A percentile compares a stretch with the other conserved stretches of the same genome.
Evolutionary conservation across 2,113 vertebrate genomes (phyloP).

Genomic region (Cyprinodon brontotheroides): DNA sequence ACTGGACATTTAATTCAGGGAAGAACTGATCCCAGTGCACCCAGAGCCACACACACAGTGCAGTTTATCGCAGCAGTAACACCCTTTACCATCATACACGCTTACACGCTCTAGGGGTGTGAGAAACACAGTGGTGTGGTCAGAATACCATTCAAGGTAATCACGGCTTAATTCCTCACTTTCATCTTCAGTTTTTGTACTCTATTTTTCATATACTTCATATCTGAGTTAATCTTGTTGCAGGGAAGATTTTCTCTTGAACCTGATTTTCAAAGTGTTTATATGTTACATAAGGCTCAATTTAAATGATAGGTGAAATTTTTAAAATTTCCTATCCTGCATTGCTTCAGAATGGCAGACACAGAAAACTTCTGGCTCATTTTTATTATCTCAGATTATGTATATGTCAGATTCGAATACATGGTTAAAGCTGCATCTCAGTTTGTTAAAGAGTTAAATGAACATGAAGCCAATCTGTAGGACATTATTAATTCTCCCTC

Average conservation of each 20-base stretch:
- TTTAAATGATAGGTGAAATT: background rate
- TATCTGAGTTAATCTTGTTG: background rate
- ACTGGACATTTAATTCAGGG: background rate
- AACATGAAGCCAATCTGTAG: too few relatives aligned
- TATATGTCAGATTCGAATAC: background rate
- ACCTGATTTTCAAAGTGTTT: background rate
- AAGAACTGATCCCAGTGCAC: conserved; percentile 7
- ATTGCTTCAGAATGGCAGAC: conserved; percentile 30
- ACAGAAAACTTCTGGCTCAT: background rate
- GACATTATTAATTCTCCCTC: background rate
- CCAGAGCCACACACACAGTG: background rate
- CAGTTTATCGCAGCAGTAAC: conserved; percentile 28
- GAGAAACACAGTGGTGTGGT: conserved; percentile 64
- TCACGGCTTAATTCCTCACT: background rate
- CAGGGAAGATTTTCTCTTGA: background rate
- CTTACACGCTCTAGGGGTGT: conserved; percentile 23
- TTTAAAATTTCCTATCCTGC: conserved; percentile 7
- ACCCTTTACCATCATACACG: conserved; percentile 26
- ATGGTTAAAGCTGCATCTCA: background rate
- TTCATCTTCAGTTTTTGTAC: background rate
- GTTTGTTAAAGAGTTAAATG: too few relatives aligned
- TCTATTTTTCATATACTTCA: conserved; percentile 2
- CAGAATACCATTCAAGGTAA: conserved; percentile 36
- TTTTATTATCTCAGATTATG: background rate
- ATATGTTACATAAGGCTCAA: background rate